Conservation (phyloP, 2,888 invertebrate species). For the Caenorhabditis uteleia region DNA sequence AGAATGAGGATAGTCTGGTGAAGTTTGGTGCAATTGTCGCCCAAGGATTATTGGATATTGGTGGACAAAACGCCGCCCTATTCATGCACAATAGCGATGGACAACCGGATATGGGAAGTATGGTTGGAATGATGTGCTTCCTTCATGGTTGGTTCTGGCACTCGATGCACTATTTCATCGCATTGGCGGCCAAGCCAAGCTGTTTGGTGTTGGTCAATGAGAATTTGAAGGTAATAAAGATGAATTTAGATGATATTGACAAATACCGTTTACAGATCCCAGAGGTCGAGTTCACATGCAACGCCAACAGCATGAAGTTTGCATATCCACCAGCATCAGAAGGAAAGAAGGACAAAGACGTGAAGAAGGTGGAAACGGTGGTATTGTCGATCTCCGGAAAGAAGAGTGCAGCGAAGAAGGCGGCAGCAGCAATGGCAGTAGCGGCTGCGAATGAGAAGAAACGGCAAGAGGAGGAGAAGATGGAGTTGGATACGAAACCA, state of each 20-base stretch:
- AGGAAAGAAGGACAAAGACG: slow-evolving; percentile 35
- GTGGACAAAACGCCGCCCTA: slow-evolving; percentile 34
- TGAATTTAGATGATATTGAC: neutral
- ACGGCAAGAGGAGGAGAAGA: slow-evolving; percentile 6
- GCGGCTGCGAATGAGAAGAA: slow-evolving; percentile 16
- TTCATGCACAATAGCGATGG: slow-evolving; percentile 28
- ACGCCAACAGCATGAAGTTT: slow-evolving; percentile 14
- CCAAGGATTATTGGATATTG: slow-evolving; percentile 32
- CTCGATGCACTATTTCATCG: slow-evolving; percentile 35
- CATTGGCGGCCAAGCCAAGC: slow-evolving; percentile 32
- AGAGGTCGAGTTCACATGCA: slow-evolving; percentile 12
- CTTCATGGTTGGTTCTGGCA: slow-evolving; percentile 44
- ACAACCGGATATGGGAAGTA: slow-evolving; percentile 32
- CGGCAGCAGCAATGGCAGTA: neutral
- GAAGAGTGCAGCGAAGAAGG: slow-evolving; percentile 19
- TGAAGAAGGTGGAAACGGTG: slow-evolving; percentile 34
- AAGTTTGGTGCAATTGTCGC: slow-evolving; percentile 36
- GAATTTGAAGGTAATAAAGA: slow-evolving; percentile 19
- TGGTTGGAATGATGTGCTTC: slow-evolving; percentile 44
- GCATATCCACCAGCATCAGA: slow-evolving; percentile 31
- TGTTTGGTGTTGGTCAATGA: slow-evolving; percentile 27
- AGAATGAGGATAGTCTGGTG: slow-evolving; percentile 36
- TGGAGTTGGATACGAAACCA: slow-evolving; percentile 14
- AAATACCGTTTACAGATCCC: slow-evolving; percentile 13
- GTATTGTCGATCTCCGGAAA: slow-evolving; percentile 39